Percentiles rank a stretch among this genome's conserved stretches.
Evolutionary conservation across 2,113 vertebrate species (phyloP).

Genomic region (Tor tambroides): DNA sequence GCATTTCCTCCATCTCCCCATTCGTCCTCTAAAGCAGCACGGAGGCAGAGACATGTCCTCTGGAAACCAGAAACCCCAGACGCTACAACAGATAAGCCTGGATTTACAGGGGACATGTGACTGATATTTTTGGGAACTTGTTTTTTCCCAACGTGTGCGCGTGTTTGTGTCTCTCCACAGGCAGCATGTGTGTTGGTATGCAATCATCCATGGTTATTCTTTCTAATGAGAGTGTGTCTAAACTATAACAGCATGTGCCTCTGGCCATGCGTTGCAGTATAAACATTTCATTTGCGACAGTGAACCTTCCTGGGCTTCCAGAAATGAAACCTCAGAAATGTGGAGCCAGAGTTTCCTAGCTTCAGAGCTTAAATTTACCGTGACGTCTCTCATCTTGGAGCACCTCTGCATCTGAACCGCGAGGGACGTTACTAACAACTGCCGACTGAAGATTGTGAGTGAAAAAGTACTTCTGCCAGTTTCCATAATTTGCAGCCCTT

Average conservation of each 20-base stretch:
- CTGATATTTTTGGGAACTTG: conserved; percentile 47
- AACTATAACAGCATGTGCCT: conserved; percentile 40
- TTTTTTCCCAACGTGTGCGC: conserved; percentile 20
- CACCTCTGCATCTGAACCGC: neutral
- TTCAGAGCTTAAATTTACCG: conserved; percentile 29
- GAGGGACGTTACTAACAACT: conserved; percentile 15
- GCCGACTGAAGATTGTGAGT: neutral
- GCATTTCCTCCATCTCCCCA: conserved; percentile 37
- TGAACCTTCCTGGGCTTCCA: neutral
- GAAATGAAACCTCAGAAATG: conserved; percentile 17
- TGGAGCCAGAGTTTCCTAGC: conserved; percentile 28
- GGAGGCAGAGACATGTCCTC: conserved; percentile 21
- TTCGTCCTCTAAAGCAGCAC: conserved; percentile 21
- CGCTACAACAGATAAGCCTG: conserved; percentile 48
- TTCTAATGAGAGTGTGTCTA: conserved; percentile 42
- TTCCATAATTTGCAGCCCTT: neutral
- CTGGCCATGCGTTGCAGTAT: conserved; percentile 30
- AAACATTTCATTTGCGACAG: conserved; percentile 43
- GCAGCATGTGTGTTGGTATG: conserved; percentile 5
- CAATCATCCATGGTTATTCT: conserved; percentile 38
- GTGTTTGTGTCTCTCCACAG: conserved; percentile 22
- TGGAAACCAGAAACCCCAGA: conserved; percentile 35
- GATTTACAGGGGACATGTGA: conserved; percentile 53
- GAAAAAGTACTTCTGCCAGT: neutral
- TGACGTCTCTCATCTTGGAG: conserved; percentile 5